These are phyloP conservation scores for Leistus spinibarbis DNA, from an alignment of 2,888 invertebrate genomes.

Conservation along the genomic window DNA sequence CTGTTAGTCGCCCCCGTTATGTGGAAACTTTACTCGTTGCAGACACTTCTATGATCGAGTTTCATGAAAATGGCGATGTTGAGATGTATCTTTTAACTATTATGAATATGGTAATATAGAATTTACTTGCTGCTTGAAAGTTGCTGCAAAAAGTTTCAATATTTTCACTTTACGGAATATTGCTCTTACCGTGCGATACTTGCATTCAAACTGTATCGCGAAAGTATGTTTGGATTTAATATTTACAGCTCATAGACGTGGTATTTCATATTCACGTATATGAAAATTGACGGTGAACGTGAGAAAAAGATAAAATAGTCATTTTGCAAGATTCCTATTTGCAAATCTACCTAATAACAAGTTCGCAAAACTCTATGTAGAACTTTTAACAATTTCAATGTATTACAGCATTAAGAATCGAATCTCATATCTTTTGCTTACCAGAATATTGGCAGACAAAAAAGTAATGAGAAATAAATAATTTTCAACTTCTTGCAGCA, in stretches of 20 bases:
- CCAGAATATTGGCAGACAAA: no score
- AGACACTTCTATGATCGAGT: slow-evolving; percentile 85
- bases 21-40: slow-evolving; percentile 89
- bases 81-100: slow-evolving; percentile 87
- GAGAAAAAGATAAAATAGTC: background rate
- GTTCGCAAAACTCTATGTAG: background rate
- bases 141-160: background rate
- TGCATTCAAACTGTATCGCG: background rate
- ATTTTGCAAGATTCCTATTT: background rate
- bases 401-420: background rate
- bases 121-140: background rate
- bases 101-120: slow-evolving; percentile 82
- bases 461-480: no score
- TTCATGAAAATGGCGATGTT: slow-evolving; percentile 80
- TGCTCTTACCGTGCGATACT: background rate
- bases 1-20: slow-evolving; percentile 76
- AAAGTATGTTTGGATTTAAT: background rate
- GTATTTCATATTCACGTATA: background rate
- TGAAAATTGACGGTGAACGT: background rate
- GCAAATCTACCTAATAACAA: background rate
- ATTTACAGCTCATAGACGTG: background rate
- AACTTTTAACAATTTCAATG: background rate
- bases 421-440: background rate
- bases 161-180: background rate
- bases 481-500: background rate